These are phyloP conservation scores for Oikopleura dioica DNA, from an alignment of 23 tunicate genomes.

Conservation along the genomic window DNA sequence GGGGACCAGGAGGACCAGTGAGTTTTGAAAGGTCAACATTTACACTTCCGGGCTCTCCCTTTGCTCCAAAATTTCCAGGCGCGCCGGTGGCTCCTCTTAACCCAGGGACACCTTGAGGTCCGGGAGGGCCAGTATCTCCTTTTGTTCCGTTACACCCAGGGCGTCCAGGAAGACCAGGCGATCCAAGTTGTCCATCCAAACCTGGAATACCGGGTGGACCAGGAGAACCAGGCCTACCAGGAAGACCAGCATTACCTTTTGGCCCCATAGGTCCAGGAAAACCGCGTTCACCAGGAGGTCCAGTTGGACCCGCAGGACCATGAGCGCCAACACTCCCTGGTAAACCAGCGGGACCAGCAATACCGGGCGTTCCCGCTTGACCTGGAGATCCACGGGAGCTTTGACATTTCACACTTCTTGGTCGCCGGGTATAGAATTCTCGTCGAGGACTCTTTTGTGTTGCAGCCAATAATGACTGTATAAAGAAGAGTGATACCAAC, in stretches of 20 bases:
- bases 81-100: not conserved
- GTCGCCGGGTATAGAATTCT: not conserved
- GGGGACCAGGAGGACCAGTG: not conserved
- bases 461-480: no score
- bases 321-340: not conserved
- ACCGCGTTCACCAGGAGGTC: not conserved
- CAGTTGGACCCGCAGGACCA: conserved; percentile 9
- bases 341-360: not conserved
- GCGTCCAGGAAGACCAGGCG: not conserved
- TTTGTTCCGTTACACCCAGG: not conserved
- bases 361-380: not conserved
- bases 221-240: not conserved
- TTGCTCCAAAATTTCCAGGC: conserved; percentile 11
- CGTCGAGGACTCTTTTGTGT: not conserved
- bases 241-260: not conserved
- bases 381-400: not conserved
- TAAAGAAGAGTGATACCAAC: no score
- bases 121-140: not conserved
- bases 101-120: not conserved
- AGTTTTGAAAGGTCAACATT: not conserved
- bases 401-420: not conserved
- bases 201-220: not conserved
- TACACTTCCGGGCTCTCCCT: conserved; percentile 12
- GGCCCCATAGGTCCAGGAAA: not conserved
- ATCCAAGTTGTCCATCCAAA: not conserved